These are phyloP conservation scores for Oxytorus armatus DNA, from an alignment of 2,888 invertebrate species.

Conservation along the genomic window DNA sequence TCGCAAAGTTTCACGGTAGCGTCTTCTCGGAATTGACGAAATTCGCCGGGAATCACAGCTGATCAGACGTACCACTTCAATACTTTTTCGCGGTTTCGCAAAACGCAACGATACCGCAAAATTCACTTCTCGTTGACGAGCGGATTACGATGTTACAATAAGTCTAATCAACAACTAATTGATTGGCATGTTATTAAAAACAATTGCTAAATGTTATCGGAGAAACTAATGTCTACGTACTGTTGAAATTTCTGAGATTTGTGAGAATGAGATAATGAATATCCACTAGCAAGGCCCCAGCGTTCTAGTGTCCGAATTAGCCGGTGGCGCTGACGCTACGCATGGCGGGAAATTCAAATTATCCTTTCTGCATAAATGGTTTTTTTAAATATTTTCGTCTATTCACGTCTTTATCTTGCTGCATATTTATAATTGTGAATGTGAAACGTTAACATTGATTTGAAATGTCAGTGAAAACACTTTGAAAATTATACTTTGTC, in stretches of 20 bases:
- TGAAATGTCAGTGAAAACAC: too few species aligned
- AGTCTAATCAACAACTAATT: slow-evolving; percentile 67
- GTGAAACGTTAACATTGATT: not conserved
- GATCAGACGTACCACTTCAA: slow-evolving; percentile 40
- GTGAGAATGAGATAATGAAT: not conserved
- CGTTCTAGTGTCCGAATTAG: not conserved
- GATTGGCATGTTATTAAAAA: not conserved
- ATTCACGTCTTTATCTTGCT: not conserved
- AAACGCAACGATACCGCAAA: too few species aligned
- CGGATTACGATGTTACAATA: too few species aligned
- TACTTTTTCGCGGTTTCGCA: too few species aligned
- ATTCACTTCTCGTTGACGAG: not conserved
- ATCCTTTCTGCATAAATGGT: not conserved
- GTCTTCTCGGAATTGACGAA: slow-evolving; percentile 78
- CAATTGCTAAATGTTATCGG: not conserved
- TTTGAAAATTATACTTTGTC: too few species aligned
- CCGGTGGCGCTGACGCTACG: slow-evolving; percentile 24
- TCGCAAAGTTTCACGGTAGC: slow-evolving; percentile 76
- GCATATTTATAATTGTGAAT: not conserved
- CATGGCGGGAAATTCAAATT: slow-evolving; percentile 65
- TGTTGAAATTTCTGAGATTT: slow-evolving; percentile 61
- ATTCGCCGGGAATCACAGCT: slow-evolving; percentile 74
- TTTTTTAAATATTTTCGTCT: not conserved
- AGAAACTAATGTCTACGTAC: slow-evolving; percentile 42
- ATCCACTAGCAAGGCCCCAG: too few species aligned